Base-by-base conservation (phyloP, 1,140 invertebrate genomes). In the Pararge aegeria region DNA sequence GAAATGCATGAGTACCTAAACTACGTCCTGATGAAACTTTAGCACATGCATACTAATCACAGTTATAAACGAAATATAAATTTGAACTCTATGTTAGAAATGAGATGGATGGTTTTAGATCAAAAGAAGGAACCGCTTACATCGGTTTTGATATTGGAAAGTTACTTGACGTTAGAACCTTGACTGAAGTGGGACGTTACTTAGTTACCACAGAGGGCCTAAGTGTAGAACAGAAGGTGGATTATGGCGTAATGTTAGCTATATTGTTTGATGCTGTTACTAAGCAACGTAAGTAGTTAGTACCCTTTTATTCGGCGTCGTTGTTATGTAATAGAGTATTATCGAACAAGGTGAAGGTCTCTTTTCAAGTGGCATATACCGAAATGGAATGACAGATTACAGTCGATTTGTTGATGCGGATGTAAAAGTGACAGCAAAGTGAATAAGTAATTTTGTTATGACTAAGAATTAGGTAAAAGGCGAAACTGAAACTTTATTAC, bases 151-250 rank as follows among this genome's bases (percentile, higher is more conserved):
- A 19, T 52, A 21, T 46, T 37, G 29, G 42, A 49, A 21, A 16
- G 48, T 61, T 52, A 61, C 64, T 58, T 49, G 60, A 75, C 61
- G 72, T 78, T 78, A 79, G 74, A 83, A 73, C 80, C 80, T 83
- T 83, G 80, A 73, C 71, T 83, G 78, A 83, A 83, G 73, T 81
- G 59, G 78, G 80, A 78, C 78, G 78, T 76, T 66, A 68, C 63
- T 67, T 55, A 64, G 60, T 83, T 80, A 83, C 78, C 80, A 83
- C 78, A 79, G 66, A 74, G 73, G 69, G 71, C 74, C 68, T 80
- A 79, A 76, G 65, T 79, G 70, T 66, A 78, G 71, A 76, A 78
- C 68, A 76, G 75, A 75, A 80, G 80, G 72, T 68, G 70, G 59
- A 40, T 64, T 64, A 61, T 82, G 71, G 57, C 61, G 75, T 73